Percentiles rank a stretch among this genome's conserved stretches.
Conservation (phyloP, 1,140 invertebrate species). For the Drosophila navojoa region DNA sequence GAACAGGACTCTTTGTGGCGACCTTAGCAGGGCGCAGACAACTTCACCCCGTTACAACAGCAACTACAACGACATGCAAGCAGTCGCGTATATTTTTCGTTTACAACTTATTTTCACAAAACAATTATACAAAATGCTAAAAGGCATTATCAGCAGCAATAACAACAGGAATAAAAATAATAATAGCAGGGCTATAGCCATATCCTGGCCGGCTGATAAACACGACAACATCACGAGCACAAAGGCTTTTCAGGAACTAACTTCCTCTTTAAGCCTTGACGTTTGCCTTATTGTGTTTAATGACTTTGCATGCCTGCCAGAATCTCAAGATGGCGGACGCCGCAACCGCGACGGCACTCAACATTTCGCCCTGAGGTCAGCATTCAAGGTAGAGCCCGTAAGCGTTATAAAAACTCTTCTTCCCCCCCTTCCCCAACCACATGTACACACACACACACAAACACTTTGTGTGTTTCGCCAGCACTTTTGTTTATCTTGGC, state of each 20-base stretch:
- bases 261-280: conserved; percentile 57
- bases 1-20: conserved; percentile 1
- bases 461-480: background rate
- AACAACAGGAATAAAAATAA: conserved; percentile 1
- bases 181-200: conserved; percentile 14
- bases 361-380: conserved; percentile 25
- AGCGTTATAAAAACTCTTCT: conserved; percentile 31
- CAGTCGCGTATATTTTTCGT: conserved; percentile 33
- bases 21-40: background rate
- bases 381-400: conserved; percentile 19
- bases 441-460: background rate
- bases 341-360: background rate
- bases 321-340: conserved; percentile 34
- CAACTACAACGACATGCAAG: conserved; percentile 71
- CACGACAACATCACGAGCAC: conserved; percentile 71
- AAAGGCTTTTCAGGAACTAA: conserved; percentile 43
- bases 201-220: conserved; percentile 65
- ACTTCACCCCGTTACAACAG: conserved; percentile 36
- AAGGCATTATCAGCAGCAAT: conserved; percentile 56
- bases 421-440: background rate
- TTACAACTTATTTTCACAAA: conserved; percentile 69
- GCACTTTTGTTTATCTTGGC: conserved; percentile 34
- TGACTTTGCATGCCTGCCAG: conserved; percentile 63
- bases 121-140: conserved; percentile 80
- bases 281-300: conserved; percentile 67